Evolutionary conservation across 2,113 vertebrate species (phyloP).

Genomic region (Heliornis fulica): DNA sequence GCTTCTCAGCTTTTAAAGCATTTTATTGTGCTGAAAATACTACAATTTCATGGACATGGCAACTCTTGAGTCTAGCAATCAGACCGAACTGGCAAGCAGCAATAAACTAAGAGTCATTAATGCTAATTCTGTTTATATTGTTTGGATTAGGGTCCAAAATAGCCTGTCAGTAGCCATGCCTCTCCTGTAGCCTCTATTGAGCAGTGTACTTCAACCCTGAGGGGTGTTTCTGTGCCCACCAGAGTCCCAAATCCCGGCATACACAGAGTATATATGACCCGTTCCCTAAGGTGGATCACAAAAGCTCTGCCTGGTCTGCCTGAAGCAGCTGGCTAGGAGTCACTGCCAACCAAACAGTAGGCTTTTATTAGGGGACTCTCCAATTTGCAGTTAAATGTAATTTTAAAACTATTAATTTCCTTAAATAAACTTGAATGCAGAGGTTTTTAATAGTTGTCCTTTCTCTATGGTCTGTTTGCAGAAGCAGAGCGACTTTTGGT

Average conservation of each 20-base stretch:
- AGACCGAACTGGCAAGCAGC: neutral
- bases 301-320: neutral
- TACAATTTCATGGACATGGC: neutral
- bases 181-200: neutral
- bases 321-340: neutral
- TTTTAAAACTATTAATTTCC: neutral
- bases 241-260: neutral
- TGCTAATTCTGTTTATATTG: neutral
- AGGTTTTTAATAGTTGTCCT: neutral
- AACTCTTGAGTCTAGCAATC: neutral
- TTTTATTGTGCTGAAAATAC: neutral
- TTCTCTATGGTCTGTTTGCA: neutral
- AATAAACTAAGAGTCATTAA: neutral
- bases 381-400: neutral
- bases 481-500: neutral
- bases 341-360: neutral
- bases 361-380: neutral
- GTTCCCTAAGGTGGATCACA: neutral
- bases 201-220: neutral
- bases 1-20: neutral
- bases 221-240: neutral
- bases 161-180: neutral
- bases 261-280: neutral
- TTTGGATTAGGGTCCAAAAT: neutral
- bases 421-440: neutral